Conservation (phyloP, 1,140 invertebrate species). For the Anthonomus grandis region DNA sequence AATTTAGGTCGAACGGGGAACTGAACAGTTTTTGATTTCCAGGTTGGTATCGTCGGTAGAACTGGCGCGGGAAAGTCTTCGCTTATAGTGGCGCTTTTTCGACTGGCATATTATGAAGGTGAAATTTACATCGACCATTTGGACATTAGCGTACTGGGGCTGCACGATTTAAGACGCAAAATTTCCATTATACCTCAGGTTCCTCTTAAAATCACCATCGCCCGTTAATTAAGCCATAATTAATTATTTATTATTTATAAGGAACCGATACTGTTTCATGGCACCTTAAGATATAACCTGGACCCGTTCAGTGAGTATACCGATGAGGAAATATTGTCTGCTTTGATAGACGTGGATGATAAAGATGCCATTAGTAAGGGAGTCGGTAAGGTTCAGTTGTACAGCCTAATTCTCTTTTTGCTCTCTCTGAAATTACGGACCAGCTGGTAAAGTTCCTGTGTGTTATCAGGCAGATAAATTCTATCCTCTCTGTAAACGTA, state of each 20-base stretch:
- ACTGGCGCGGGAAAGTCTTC: slow-evolving; percentile 93
- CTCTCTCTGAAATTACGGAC: too few relatives aligned
- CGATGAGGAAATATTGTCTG: slow-evolving; percentile 43
- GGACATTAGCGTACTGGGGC: slow-evolving; percentile 56
- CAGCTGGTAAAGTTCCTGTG: too few relatives aligned
- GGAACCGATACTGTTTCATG: slow-evolving; percentile 76
- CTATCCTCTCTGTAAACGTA: too few relatives aligned
- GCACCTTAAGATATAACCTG: slow-evolving; percentile 73
- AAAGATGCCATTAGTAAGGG: slow-evolving; percentile 48
- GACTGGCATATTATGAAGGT: slow-evolving; percentile 65
- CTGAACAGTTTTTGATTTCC: background rate
- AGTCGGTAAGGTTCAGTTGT: slow-evolving; percentile 45
- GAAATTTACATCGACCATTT: slow-evolving; percentile 58
- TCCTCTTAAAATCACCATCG: slow-evolving; percentile 24
- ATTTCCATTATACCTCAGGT: slow-evolving; percentile 80
- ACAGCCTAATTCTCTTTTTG: too few relatives aligned
- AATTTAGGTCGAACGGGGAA: too few relatives aligned
- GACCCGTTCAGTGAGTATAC: slow-evolving; percentile 73
- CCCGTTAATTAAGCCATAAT: too few relatives aligned
- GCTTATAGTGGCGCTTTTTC: slow-evolving; percentile 76
- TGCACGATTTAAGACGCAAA: slow-evolving; percentile 62
- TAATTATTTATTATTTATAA: too few relatives aligned
- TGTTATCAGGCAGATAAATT: too few relatives aligned
- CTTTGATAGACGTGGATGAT: slow-evolving; percentile 55
- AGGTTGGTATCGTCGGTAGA: slow-evolving; percentile 81